These are phyloP conservation scores for Xiphias gladius DNA, from an alignment of 2,113 vertebrate genomes.

Conservation along the genomic window DNA sequence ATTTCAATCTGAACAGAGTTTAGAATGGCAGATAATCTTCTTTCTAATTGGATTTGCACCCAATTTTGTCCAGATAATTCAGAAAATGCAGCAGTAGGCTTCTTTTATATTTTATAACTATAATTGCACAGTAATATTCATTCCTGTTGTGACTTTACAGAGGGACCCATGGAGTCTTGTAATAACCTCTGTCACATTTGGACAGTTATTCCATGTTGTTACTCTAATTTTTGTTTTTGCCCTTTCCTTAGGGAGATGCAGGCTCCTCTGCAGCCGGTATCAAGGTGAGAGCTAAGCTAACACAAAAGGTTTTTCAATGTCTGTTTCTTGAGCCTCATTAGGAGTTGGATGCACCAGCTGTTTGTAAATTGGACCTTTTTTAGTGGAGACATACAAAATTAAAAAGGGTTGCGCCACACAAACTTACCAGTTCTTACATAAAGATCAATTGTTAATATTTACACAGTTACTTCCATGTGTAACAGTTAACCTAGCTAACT, in stretches of 20 bases:
- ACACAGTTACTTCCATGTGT: neutral
- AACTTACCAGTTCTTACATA: neutral
- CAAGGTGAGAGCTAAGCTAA: slow-evolving; percentile 87
- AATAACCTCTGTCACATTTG: slow-evolving; percentile 7
- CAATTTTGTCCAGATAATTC: slow-evolving; percentile 19
- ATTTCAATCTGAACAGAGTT: slow-evolving; percentile 17
- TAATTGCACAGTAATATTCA: neutral
- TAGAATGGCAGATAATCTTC: slow-evolving; percentile 20
- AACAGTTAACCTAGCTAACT: neutral
- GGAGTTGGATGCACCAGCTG: neutral
- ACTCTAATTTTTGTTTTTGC: slow-evolving; percentile 4
- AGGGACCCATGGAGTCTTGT: neutral
- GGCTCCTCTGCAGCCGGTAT: slow-evolving; percentile 99
- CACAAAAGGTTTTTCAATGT: neutral
- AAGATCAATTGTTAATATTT: too few species aligned
- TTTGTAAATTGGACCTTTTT: neutral
- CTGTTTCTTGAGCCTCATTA: neutral
- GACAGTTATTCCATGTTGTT: neutral
- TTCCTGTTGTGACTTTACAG: neutral
- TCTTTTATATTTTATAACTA: neutral
- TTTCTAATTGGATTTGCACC: slow-evolving; percentile 42
- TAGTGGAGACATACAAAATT: too few species aligned
- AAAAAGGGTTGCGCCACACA: neutral
- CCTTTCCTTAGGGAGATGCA: slow-evolving; percentile 89
- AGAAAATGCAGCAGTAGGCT: slow-evolving; percentile 15